Evolutionary conservation across 2,797 vertebrate species (phyloP).

Genomic region (Anguilla marmorata): DNA sequence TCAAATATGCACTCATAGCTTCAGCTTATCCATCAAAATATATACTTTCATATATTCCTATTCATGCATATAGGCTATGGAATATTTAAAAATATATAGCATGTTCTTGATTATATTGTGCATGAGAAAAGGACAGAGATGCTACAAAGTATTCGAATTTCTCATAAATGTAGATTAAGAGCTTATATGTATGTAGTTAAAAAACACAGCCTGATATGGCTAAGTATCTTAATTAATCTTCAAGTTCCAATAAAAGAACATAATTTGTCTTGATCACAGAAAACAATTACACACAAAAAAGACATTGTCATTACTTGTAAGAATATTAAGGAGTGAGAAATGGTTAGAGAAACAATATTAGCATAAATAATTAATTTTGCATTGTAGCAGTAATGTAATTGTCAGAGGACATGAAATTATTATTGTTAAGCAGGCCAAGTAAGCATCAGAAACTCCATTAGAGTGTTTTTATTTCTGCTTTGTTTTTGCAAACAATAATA

Average conservation of each 20-base stretch:
- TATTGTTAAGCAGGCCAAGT: constrained; percentile 14
- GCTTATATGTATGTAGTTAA: not conserved
- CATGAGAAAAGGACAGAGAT: not conserved
- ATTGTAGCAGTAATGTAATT: not conserved
- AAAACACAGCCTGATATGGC: not conserved
- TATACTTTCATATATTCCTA: not conserved
- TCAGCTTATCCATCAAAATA: not conserved
- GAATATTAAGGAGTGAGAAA: not conserved
- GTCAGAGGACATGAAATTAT: not conserved
- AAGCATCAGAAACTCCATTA: not conserved
- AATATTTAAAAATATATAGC: not conserved
- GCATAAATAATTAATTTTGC: not conserved
- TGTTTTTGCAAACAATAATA: not conserved
- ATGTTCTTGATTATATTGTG: not conserved
- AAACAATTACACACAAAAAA: not conserved
- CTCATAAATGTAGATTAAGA: not conserved
- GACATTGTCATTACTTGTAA: not conserved
- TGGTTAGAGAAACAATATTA: not conserved
- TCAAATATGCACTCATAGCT: not conserved
- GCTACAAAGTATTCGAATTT: not conserved
- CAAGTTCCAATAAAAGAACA: not conserved
- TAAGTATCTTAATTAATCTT: not conserved
- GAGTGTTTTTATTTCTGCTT: not conserved
- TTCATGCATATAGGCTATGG: not conserved
- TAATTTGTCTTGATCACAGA: constrained; percentile 6